These are phyloP conservation scores for Campopleginae sp. DNA, from an alignment of 2,888 invertebrate genomes.

Conservation along the genomic window DNA sequence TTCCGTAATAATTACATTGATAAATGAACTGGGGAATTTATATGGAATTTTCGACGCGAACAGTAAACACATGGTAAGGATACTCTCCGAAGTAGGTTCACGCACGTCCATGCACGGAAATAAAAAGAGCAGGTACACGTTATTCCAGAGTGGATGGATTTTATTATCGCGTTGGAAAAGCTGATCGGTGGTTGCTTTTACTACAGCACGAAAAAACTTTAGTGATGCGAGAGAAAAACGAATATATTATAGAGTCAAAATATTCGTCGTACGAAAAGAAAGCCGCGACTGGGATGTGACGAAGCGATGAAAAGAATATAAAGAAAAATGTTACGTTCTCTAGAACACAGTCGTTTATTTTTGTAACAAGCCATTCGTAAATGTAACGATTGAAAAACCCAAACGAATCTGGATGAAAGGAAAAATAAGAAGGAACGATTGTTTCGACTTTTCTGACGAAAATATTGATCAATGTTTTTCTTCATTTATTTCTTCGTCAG, in stretches of 20 bases:
- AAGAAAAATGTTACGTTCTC: neutral
- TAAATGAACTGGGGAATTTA: neutral
- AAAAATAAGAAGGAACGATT: neutral
- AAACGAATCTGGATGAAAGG: neutral
- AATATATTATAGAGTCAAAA: constrained; percentile 21
- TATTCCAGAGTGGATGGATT: constrained; percentile 9
- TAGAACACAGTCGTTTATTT: neutral
- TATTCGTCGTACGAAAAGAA: constrained; percentile 39
- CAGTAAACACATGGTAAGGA: neutral
- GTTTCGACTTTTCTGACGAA: neutral
- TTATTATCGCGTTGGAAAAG: constrained; percentile 45
- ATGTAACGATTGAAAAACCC: neutral
- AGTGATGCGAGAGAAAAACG: neutral
- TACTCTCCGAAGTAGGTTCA: neutral
- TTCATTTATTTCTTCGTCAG: neutral
- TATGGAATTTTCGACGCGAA: neutral
- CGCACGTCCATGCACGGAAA: constrained; percentile 10
- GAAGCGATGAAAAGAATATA: constrained; percentile 30
- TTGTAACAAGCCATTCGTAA: neutral
- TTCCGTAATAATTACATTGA: neutral
- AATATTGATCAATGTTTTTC: neutral
- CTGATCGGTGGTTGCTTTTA: constrained; percentile 40
- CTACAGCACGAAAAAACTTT: neutral
- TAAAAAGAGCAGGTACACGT: constrained; percentile 18
- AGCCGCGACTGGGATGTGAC: constrained; percentile 1